Evolutionary conservation across 1,140 invertebrate genomes (phyloP), one percentile per base, ranked within the genome.

Genomic region (Solen grandis): DNA sequence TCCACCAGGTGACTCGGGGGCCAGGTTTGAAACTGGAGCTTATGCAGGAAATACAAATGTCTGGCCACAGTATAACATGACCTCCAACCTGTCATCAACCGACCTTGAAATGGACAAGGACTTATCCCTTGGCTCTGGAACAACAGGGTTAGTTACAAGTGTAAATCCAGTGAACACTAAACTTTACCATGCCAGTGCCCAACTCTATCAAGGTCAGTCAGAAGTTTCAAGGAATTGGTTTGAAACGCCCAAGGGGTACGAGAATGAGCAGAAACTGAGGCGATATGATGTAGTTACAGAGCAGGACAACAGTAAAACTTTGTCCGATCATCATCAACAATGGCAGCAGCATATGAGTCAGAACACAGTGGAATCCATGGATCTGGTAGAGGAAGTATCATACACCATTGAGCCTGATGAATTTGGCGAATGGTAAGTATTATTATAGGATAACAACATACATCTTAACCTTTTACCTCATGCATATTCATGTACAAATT

Each of bases 91-190:
- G 68, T 70, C 68, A 36, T 70, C 68, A n/a, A 1, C 35, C 16
- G 68, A 70, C 27, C 68, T 70, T 57, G 68, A 70, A n/a, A 70
- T 57, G 68, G 68, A 70, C 25, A 50, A 33, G 38, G 68, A 70
- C 36, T 54, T 54, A 54, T 70, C 68, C 38, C 55, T 70, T 5
- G 10, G 4, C 13, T 54, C 68, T 13, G 5, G 35, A 36, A 36
- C 22, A 31, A 2, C 35, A 63, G 41, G 60, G 3, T 63, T n/a
- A 41, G 22, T 41, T 41, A 1, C 16, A 66, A 2, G 60, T 5
- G 35, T 33, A 50, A 8, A 33, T 13, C 25, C 8, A 19, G 5
- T 16, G 22, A n/a, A n/a, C 25, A 5, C 22, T 31, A 1, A 29
- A 25, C 10, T 36, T 5, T 16, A 22, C 10, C 22, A 46, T 46